These are phyloP conservation scores for Halichoerus grypus DNA, from an alignment of 2,113 vertebrate genomes.

Conservation along the genomic window DNA sequence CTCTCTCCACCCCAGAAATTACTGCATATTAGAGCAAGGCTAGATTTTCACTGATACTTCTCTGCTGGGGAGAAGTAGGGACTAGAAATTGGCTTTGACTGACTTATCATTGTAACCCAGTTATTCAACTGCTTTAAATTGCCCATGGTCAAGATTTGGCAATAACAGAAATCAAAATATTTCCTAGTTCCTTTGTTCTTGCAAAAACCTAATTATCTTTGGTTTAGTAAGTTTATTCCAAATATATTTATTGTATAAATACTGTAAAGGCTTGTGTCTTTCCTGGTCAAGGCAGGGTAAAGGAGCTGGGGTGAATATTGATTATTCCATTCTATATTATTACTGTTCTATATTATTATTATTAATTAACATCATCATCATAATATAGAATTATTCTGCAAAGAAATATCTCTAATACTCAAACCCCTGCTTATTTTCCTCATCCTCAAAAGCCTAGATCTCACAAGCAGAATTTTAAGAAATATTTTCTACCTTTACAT, in stretches of 20 bases:
- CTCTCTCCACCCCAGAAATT: neutral
- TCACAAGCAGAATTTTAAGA: neutral
- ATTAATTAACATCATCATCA: neutral
- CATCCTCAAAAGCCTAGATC: neutral
- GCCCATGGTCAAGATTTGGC: neutral
- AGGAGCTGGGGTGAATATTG: neutral
- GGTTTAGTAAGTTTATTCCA: neutral
- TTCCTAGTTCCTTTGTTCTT: neutral
- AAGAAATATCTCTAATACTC: neutral
- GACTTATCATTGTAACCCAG: neutral
- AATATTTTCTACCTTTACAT: neutral
- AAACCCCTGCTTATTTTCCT: neutral
- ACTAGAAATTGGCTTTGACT: neutral
- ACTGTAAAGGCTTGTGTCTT: neutral
- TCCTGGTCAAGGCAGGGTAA: neutral
- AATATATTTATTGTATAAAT: neutral
- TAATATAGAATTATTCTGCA: neutral
- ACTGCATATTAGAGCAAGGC: neutral
- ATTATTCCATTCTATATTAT: neutral
- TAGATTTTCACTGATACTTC: neutral
- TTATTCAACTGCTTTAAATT: neutral
- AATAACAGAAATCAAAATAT: neutral
- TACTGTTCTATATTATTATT: neutral
- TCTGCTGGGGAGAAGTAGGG: neutral
- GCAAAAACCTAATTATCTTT: neutral